phyloP scores from a whole-genome alignment of 2,797 vertebrate species.

The Darevskia nairensis region DNA sequence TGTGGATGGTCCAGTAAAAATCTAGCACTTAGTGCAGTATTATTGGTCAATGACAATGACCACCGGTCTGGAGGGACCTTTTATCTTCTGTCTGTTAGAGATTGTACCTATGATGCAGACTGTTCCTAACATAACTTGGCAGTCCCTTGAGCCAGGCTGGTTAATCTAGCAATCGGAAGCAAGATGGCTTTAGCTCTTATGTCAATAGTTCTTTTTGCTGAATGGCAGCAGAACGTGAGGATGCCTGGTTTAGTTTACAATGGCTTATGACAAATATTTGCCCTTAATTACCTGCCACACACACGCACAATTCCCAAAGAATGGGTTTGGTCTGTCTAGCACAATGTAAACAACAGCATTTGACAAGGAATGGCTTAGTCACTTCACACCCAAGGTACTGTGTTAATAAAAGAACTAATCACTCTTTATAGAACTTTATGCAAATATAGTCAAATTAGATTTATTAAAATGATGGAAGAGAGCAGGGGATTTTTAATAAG shows the following conservation, averaged over 20 bases:
- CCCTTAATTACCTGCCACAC: constrained; percentile 6
- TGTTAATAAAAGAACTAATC: constrained; percentile 62
- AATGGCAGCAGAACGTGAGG: constrained; percentile 6
- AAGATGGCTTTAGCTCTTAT: constrained; percentile 38
- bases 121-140: constrained; percentile 21
- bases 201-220: neutral
- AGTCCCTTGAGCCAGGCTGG: neutral
- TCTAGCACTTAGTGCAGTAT: too few species aligned
- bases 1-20: too few species aligned
- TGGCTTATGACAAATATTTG: constrained; percentile 34
- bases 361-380: constrained; percentile 39
- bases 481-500: constrained; percentile 74
- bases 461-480: constrained; percentile 77
- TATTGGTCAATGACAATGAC: too few species aligned
- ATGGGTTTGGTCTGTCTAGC: constrained; percentile 20
- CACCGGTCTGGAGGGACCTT: neutral
- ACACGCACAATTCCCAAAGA: neutral
- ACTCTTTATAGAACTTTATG: constrained; percentile 69
- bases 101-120: neutral
- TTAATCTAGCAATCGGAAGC: constrained; percentile 49
- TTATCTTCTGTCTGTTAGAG: neutral
- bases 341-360: constrained; percentile 34
- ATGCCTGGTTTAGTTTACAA: neutral
- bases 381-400: constrained; percentile 59
- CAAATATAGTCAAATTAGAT: constrained; percentile 76